These are phyloP conservation scores for Zosterops japonicus DNA, from an alignment of 2,113 vertebrate species.

Conservation along the genomic window DNA sequence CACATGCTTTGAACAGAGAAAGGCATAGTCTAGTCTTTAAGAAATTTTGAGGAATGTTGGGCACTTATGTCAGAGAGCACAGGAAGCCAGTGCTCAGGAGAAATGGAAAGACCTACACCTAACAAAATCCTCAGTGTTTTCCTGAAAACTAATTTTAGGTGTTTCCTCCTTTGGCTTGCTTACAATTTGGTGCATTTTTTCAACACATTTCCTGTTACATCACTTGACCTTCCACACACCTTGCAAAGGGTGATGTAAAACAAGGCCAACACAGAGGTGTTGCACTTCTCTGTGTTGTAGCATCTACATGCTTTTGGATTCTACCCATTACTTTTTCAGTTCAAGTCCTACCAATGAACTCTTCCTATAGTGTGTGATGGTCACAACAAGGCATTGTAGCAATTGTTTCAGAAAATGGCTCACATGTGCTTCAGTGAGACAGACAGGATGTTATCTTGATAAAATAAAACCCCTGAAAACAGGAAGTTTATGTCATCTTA, in stretches of 20 bases:
- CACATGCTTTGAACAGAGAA: not conserved
- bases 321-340: not conserved
- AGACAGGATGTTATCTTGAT: not conserved
- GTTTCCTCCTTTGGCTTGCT: not conserved
- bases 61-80: not conserved
- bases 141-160: not conserved
- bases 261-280: not conserved
- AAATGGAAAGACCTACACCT: not conserved
- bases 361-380: not conserved
- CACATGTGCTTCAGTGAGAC: not conserved
- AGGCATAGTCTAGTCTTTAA: not conserved
- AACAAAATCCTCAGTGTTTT: not conserved
- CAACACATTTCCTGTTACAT: not conserved
- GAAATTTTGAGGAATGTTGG: not conserved
- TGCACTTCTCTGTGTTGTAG: not conserved
- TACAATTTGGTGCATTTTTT: not conserved
- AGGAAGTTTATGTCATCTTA: not conserved
- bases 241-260: not conserved
- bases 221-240: not conserved
- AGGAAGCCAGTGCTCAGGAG: not conserved
- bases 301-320: not conserved
- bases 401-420: not conserved
- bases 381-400: not conserved
- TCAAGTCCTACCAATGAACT: not conserved
- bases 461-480: not conserved